Percentiles rank a stretch among this genome's conserved stretches.
Conservation (phyloP, 2,113 vertebrate species). For the Rutilus rutilus region DNA sequence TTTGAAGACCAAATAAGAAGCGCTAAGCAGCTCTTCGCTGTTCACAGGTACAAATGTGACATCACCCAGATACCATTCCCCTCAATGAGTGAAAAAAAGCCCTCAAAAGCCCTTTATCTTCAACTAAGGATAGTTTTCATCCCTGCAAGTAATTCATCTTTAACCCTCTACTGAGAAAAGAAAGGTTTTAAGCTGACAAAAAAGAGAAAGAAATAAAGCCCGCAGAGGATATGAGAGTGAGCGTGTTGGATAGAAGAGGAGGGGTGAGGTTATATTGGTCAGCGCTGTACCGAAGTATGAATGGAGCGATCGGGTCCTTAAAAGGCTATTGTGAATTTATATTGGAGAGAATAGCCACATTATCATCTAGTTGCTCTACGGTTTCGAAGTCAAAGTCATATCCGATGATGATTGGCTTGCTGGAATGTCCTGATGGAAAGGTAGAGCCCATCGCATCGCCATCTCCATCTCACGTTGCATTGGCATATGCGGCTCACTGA, state of each 20-base stretch:
- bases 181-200: conserved; percentile 47
- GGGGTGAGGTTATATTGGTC: conserved; percentile 72
- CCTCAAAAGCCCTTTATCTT: conserved; percentile 61
- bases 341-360: conserved; percentile 77
- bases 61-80: conserved; percentile 53
- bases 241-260: conserved; percentile 63
- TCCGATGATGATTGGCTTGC: conserved; percentile 79
- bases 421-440: conserved; percentile 74
- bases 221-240: conserved; percentile 36
- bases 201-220: conserved; percentile 45
- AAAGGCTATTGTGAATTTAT: conserved; percentile 72
- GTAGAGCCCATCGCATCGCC: conserved; percentile 74
- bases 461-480: conserved; percentile 77
- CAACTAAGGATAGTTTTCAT: conserved; percentile 54
- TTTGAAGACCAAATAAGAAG: conserved; percentile 3
- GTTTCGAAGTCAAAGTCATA: conserved; percentile 76
- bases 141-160: conserved; percentile 50
- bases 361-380: conserved; percentile 74
- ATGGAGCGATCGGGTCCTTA: conserved; percentile 79
- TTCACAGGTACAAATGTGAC: conserved; percentile 46
- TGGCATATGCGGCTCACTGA: conserved; percentile 81
- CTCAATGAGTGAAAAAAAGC: conserved; percentile 40
- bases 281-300: conserved; percentile 69
- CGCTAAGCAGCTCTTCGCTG: conserved; percentile 22
- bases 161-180: conserved; percentile 50